A percentile compares a stretch with the other conserved stretches of the same genome.
These are phyloP conservation scores for Siderastrea siderea DNA, from an alignment of 92 coral and sea anemone species.

Conservation along the genomic window DNA sequence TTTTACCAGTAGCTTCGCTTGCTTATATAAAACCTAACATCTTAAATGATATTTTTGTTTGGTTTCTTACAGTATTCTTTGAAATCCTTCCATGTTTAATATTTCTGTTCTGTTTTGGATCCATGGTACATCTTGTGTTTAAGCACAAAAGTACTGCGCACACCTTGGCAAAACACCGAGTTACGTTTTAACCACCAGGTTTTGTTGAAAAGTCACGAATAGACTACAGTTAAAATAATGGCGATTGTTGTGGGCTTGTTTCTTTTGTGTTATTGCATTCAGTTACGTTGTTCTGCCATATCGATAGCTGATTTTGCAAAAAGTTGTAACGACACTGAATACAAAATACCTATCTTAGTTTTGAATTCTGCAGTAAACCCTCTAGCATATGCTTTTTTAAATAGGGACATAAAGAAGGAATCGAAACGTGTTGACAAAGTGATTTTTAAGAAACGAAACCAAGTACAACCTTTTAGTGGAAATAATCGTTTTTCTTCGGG, in stretches of 20 bases:
- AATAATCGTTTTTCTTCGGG: too few relatives aligned
- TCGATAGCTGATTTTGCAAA: not conserved
- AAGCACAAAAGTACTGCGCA: not conserved
- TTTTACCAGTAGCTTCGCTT: too few relatives aligned
- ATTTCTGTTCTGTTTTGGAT: not conserved
- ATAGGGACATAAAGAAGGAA: slow-evolving; percentile 12
- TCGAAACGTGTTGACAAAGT: too few relatives aligned
- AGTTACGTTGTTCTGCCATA: not conserved
- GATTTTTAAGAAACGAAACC: too few relatives aligned
- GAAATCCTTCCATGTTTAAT: not conserved
- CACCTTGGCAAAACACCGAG: slow-evolving; percentile 3
- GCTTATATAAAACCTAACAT: too few relatives aligned
- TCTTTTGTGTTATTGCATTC: too few relatives aligned
- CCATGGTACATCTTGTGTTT: not conserved
- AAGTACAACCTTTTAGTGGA: too few relatives aligned
- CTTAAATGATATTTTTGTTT: not conserved
- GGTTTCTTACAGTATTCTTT: not conserved
- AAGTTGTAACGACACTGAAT: not conserved
- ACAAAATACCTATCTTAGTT: not conserved
- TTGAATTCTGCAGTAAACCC: slow-evolving; percentile 20
- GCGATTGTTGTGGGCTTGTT: not conserved
- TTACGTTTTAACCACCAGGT: not conserved
- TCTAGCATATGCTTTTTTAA: slow-evolving; percentile 1
- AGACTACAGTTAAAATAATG: slow-evolving; percentile 2
- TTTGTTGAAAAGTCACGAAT: not conserved